Evolutionary conservation across 1,140 invertebrate genomes (phyloP).

Genomic region (Lysiphlebus fabarum): DNA sequence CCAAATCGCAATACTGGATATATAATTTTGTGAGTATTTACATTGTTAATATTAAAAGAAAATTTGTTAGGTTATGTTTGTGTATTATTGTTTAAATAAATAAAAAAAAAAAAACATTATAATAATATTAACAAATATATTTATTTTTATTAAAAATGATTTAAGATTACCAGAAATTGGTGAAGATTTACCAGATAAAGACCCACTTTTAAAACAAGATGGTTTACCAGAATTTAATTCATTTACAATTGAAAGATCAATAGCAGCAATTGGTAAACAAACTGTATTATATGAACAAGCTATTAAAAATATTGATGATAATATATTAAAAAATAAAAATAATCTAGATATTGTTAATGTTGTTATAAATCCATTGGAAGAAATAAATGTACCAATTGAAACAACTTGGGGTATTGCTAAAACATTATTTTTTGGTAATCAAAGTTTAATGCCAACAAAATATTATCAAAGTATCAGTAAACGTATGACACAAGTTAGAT

Average conservation of each 20-base stretch:
- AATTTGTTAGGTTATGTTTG: constrained; percentile 28
- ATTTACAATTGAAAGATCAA: constrained; percentile 78
- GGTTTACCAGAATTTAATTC: constrained; percentile 76
- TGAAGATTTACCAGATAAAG: constrained; percentile 71
- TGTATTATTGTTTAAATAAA: constrained; percentile 5
- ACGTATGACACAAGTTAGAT: constrained; percentile 64
- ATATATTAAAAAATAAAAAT: constrained; percentile 24
- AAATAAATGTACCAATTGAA: constrained; percentile 68
- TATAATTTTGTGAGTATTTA: constrained; percentile 54
- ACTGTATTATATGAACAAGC: constrained; percentile 79
- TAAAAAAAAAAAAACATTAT: constrained; percentile 9
- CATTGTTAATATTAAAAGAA: neutral
- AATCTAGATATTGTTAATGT: constrained; percentile 66
- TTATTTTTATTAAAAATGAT: constrained; percentile 41
- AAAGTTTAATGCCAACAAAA: constrained; percentile 73
- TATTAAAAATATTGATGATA: constrained; percentile 64
- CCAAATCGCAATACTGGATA: constrained; percentile 48
- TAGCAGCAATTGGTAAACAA: constrained; percentile 77
- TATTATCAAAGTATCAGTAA: constrained; percentile 73
- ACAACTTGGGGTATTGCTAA: constrained; percentile 85
- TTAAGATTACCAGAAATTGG: constrained; percentile 86
- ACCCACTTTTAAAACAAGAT: constrained; percentile 69
- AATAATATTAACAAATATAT: constrained; percentile 1
- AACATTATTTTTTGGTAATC: constrained; percentile 76
- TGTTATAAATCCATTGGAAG: constrained; percentile 77